Percentiles rank a stretch among this genome's conserved stretches.
phyloP scores from a whole-genome alignment of 2,888 invertebrate genomes.

The Lycocerus yunnanus region DNA sequence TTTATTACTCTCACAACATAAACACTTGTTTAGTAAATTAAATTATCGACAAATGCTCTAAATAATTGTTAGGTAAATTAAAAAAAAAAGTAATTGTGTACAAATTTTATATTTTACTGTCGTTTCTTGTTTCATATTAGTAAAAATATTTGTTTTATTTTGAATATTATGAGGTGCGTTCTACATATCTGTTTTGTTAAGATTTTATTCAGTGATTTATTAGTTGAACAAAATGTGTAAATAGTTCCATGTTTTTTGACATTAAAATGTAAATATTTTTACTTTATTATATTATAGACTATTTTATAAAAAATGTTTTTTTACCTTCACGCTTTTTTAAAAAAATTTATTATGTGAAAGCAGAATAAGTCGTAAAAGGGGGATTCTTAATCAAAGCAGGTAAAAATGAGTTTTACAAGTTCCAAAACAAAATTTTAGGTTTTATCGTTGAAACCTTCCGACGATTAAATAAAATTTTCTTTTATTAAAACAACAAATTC shows the following conservation, averaged over 20 bases:
- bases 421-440: too few species aligned
- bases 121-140: neutral
- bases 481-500: too few species aligned
- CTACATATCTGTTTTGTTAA: slow-evolving; percentile 24
- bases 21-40: neutral
- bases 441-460: neutral
- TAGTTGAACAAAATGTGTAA: slow-evolving; percentile 16
- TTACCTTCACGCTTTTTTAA: neutral
- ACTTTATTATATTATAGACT: slow-evolving; percentile 28
- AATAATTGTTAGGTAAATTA: neutral
- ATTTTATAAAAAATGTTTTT: slow-evolving; percentile 18
- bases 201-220: slow-evolving; percentile 4
- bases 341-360: too few species aligned
- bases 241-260: slow-evolving; percentile 16
- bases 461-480: neutral
- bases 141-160: neutral
- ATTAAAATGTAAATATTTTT: slow-evolving; percentile 26
- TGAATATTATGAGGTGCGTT: neutral
- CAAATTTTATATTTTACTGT: neutral
- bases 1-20: neutral
- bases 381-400: too few species aligned
- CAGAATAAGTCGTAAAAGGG: too few species aligned
- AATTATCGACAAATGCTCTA: slow-evolving; percentile 1
- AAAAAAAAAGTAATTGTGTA: neutral
- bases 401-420: too few species aligned